Evolutionary conservation across 1,140 invertebrate genomes (phyloP).

Genomic region (Sycophila sp.): DNA sequence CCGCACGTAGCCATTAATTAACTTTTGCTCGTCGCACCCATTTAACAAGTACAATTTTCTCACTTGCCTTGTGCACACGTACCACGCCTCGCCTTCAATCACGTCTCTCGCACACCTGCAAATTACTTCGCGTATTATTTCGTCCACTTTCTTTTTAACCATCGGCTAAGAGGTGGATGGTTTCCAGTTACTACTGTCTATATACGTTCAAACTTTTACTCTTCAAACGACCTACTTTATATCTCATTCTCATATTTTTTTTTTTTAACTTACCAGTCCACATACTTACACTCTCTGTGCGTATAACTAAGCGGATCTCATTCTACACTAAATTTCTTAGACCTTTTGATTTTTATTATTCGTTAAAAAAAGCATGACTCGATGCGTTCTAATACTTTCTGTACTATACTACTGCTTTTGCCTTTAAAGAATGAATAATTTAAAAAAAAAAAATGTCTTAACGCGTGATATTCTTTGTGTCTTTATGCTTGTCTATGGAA

Average conservation of each 20-base stretch:
- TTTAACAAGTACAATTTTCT: conserved; percentile 28
- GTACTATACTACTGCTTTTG: background rate
- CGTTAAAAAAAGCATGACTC: background rate
- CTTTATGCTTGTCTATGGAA: conserved; percentile 1
- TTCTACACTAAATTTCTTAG: background rate
- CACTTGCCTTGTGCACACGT: background rate
- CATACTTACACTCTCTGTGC: too few species aligned
- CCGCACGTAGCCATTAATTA: conserved; percentile 37
- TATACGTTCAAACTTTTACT: conserved; percentile 33
- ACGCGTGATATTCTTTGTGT: too few species aligned
- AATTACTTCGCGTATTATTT: conserved; percentile 22
- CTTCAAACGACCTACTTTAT: conserved; percentile 23
- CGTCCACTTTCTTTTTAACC: conserved; percentile 16
- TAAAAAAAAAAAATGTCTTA: too few species aligned
- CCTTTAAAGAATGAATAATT: background rate
- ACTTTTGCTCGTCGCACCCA: conserved; percentile 32
- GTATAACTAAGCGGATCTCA: background rate
- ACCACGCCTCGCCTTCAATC: background rate
- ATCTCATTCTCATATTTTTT: background rate
- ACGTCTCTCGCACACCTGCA: background rate
- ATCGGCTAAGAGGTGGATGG: background rate
- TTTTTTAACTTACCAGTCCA: background rate
- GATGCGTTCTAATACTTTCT: background rate
- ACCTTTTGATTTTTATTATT: background rate
- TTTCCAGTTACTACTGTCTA: background rate